Conservation (phyloP, 2,113 vertebrate genomes). For the Syrmaticus mikado region DNA sequence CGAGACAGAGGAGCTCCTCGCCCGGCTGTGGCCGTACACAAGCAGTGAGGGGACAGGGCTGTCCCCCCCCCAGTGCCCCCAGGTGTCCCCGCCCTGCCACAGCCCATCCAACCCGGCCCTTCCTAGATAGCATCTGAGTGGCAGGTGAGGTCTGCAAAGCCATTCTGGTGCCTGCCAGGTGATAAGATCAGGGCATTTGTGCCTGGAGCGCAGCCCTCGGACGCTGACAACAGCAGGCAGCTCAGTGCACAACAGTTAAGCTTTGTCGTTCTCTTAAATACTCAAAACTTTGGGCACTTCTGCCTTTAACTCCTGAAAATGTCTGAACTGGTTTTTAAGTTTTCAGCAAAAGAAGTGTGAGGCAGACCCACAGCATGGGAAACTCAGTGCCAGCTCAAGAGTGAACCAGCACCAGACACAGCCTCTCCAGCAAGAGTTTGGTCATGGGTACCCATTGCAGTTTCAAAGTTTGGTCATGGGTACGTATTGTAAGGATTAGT, state of each 20-base stretch:
- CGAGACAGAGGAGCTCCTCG: background rate
- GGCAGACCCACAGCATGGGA: background rate
- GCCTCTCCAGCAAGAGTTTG: background rate
- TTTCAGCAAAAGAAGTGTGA: background rate
- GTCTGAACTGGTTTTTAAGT: background rate
- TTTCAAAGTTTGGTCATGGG: background rate
- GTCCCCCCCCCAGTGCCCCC: background rate
- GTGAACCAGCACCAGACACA: background rate
- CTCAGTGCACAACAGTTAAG: background rate
- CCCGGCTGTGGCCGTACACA: background rate
- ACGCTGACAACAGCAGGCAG: background rate
- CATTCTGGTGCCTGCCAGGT: background rate
- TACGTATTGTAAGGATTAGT: fast-evolving
- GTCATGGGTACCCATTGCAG: background rate
- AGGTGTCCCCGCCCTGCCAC: background rate
- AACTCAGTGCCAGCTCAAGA: background rate
- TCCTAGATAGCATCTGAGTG: background rate
- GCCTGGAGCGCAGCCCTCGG: background rate
- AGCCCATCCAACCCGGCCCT: background rate
- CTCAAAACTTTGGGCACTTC: background rate
- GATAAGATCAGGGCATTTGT: conserved; percentile 8
- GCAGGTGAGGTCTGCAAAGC: conserved; percentile 3
- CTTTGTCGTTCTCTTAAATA: background rate
- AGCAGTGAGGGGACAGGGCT: background rate
- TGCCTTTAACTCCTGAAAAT: conserved; percentile 5